Evolutionary conservation across 1,140 invertebrate genomes (phyloP).

Genomic region (Papilio aristodemus): DNA sequence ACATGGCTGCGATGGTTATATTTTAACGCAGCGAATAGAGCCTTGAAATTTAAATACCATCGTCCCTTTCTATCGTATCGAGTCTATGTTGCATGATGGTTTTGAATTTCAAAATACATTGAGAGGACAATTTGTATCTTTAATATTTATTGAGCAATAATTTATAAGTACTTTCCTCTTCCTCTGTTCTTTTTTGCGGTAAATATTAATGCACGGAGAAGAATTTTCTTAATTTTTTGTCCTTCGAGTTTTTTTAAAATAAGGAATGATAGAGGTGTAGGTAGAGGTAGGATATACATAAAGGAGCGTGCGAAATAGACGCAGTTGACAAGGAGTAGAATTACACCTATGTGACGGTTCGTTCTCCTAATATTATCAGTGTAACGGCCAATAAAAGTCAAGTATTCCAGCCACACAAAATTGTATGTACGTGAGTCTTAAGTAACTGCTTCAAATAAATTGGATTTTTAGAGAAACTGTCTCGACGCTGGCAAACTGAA

Average conservation of each 20-base stretch:
- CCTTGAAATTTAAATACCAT: slow-evolving; percentile 55
- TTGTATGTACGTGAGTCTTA: slow-evolving; percentile 55
- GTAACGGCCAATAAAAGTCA: slow-evolving; percentile 59
- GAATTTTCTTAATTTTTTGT: too few species aligned
- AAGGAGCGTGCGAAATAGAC: slow-evolving; percentile 41
- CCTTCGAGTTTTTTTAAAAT: neutral
- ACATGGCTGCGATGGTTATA: slow-evolving; percentile 25
- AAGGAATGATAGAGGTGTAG: too few species aligned
- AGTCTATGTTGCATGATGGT: neutral
- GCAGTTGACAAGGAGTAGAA: slow-evolving; percentile 48
- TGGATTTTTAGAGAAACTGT: slow-evolving; percentile 55
- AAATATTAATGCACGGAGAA: too few species aligned
- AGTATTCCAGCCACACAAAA: slow-evolving; percentile 54
- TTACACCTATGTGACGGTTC: slow-evolving; percentile 44
- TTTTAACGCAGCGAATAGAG: slow-evolving; percentile 40
- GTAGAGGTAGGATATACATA: too few species aligned
- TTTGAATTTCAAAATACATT: slow-evolving; percentile 1
- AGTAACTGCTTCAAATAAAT: slow-evolving; percentile 55
- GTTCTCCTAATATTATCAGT: slow-evolving; percentile 53
- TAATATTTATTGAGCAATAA: neutral
- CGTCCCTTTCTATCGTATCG: slow-evolving; percentile 41
- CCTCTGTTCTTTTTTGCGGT: too few species aligned
- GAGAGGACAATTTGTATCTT: slow-evolving; percentile 6
- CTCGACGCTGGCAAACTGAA: slow-evolving; percentile 37
- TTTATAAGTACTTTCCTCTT: too few species aligned